phyloP scores from a whole-genome alignment of 2,797 vertebrate genomes.

The Phataginus tetradactyla region DNA sequence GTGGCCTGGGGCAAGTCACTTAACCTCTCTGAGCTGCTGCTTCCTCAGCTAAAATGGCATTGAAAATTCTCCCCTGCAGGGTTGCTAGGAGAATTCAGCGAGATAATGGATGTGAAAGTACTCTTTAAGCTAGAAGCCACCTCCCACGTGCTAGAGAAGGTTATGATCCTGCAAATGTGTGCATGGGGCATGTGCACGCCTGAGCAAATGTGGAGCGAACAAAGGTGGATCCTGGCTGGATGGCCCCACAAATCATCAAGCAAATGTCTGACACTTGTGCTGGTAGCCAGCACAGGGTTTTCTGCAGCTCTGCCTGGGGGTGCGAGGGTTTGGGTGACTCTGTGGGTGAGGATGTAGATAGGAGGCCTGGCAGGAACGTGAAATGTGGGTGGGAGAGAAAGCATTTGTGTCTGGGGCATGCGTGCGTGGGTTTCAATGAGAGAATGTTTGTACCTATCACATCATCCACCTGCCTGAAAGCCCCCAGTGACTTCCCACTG shows the following conservation, averaged over 20 bases:
- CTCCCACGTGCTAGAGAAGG: not conserved
- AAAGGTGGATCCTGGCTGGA: not conserved
- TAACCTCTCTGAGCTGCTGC: not conserved
- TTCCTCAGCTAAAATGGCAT: not conserved
- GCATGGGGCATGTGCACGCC: accelerated
- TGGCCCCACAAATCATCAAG: not conserved
- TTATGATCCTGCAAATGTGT: accelerated
- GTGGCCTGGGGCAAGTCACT: not conserved
- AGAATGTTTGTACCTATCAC: not conserved
- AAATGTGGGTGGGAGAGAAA: slow-evolving; percentile 17
- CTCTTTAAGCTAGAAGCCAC: not conserved
- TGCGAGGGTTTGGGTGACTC: not conserved
- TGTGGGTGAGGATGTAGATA: not conserved
- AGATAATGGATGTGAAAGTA: accelerated
- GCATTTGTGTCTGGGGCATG: slow-evolving; percentile 46
- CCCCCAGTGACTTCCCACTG: not conserved
- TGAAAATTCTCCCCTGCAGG: not conserved
- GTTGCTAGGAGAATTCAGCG: not conserved
- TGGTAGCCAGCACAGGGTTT: not conserved
- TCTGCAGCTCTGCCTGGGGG: not conserved
- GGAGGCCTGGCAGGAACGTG: slow-evolving; percentile 32
- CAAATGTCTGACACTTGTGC: not conserved
- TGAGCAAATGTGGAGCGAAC: accelerated
- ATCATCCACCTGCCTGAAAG: slow-evolving; percentile 39
- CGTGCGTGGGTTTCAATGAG: not conserved